Conservation (phyloP, 2,113 vertebrate species). For the Corythornis vintsioides region DNA sequence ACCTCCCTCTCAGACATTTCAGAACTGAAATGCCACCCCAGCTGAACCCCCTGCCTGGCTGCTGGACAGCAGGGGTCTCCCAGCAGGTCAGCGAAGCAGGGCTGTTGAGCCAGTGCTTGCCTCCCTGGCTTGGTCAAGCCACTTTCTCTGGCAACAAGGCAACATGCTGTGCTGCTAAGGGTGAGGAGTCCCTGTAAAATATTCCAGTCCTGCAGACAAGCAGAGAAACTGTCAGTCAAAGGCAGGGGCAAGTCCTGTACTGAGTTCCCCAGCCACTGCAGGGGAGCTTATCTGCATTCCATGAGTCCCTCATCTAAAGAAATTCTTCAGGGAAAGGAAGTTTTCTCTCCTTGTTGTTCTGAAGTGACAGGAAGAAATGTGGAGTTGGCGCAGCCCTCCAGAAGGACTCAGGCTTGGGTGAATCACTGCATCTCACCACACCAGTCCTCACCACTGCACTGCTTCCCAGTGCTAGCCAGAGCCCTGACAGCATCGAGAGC, state of each 20-base stretch:
- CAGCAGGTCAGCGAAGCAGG: accelerated
- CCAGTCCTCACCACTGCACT: not conserved
- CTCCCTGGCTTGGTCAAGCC: not conserved
- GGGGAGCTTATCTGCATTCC: not conserved
- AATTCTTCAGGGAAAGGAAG: not conserved
- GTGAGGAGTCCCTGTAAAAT: not conserved
- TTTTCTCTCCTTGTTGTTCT: not conserved
- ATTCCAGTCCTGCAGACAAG: not conserved
- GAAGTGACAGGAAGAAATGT: not conserved
- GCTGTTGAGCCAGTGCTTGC: accelerated
- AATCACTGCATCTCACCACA: not conserved
- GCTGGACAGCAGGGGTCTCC: accelerated
- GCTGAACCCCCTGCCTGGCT: accelerated
- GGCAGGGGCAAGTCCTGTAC: not conserved
- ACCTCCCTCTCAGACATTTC: not conserved
- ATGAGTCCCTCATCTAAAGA: not conserved
- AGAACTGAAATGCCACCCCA: not conserved
- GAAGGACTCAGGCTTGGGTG: not conserved
- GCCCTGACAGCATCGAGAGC: not conserved
- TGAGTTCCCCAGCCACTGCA: not conserved
- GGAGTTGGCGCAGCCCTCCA: not conserved
- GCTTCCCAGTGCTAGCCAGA: not conserved
- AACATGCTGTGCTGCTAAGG: not conserved
- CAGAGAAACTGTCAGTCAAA: not conserved
- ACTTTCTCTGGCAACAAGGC: not conserved